A percentile compares a stretch with the other conserved stretches of the same genome.
Evolutionary conservation across 2,797 vertebrate genomes (phyloP).

Genomic region (Anas bernieri): DNA sequence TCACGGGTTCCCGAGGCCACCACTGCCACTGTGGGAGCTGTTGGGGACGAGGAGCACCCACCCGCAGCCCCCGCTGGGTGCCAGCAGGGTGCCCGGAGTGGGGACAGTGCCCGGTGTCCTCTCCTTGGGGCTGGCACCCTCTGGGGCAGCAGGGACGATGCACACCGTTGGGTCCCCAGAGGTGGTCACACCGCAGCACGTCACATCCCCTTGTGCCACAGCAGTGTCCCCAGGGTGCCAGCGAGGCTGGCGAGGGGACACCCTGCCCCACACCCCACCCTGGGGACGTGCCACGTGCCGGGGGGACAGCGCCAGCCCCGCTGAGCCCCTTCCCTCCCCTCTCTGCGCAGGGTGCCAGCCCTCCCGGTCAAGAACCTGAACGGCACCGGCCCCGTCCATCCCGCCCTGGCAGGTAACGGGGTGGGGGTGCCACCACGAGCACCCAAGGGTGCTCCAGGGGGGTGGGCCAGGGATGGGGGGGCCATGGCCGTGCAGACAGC

Average conservation of each 20-base stretch:
- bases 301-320: not conserved
- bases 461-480: not conserved
- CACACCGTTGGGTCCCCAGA: accelerated
- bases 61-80: not conserved
- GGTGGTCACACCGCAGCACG: not conserved
- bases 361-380: constrained; percentile 97
- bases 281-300: accelerated
- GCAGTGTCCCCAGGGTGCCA: too few species aligned
- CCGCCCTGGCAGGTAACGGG: constrained; percentile 90
- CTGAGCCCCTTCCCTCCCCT: not conserved
- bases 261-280: not conserved
- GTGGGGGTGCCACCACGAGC: not conserved
- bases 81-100: not conserved
- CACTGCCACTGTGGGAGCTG: not conserved
- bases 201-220: not conserved
- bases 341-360: constrained; percentile 87
- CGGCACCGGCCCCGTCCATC: constrained; percentile 91
- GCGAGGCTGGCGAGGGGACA: not conserved
- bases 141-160: not conserved
- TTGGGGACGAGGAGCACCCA: not conserved
- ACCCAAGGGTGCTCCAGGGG: not conserved
- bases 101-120: not conserved
- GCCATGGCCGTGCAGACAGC: accelerated
- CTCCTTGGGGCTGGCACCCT: not conserved
- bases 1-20: not conserved